Conservation (phyloP, 2,113 vertebrate genomes). For the Cricetomys ansorgei region DNA sequence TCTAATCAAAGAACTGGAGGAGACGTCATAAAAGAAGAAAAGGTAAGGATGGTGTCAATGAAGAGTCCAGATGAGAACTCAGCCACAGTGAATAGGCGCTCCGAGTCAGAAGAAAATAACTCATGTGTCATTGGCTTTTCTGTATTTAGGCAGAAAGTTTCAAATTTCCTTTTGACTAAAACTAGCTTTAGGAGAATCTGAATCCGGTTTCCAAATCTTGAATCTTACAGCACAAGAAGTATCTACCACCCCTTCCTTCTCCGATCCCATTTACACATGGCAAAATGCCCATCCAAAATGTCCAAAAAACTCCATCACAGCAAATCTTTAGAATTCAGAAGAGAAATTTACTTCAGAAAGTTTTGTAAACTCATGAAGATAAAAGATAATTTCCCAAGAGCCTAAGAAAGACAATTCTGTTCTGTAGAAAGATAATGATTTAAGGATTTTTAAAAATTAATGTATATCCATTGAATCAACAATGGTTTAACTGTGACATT, state of each 20-base stretch:
- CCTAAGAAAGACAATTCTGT: background rate
- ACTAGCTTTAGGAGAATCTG: background rate
- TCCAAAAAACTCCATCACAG: background rate
- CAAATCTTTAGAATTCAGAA: background rate
- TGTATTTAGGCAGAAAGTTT: background rate
- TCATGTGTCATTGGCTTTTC: background rate
- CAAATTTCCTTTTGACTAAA: slow-evolving; percentile 3
- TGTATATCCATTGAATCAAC: background rate
- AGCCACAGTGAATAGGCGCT: background rate
- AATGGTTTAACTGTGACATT: background rate
- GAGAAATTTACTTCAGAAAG: background rate
- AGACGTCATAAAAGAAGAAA: slow-evolving; percentile 31
- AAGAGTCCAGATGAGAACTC: background rate
- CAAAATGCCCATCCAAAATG: background rate
- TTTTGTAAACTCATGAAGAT: background rate
- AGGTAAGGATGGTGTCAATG: background rate
- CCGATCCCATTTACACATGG: background rate
- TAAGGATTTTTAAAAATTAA: background rate
- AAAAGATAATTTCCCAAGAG: slow-evolving; percentile 1
- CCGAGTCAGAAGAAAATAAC: background rate
- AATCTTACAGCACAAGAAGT: background rate
- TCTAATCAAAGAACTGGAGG: slow-evolving; percentile 8
- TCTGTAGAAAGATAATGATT: background rate
- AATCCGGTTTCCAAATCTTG: background rate
- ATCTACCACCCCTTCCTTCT: background rate